Evolutionary conservation across 2,888 invertebrate species (phyloP).

Genomic region (Choristoneura rosaceana): DNA sequence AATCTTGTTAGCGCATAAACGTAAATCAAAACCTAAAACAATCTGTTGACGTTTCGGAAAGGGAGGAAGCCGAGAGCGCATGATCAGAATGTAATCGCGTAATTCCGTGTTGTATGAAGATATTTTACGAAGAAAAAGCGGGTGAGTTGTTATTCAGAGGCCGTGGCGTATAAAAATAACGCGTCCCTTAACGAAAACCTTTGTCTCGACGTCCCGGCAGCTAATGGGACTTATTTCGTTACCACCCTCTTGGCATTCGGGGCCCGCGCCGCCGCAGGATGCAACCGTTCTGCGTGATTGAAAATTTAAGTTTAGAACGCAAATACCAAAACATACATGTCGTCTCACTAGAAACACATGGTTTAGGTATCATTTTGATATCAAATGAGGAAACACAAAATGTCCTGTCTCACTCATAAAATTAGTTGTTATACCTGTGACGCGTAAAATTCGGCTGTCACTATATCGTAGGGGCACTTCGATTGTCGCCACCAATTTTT

Average conservation of each 20-base stretch:
- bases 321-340: conserved; percentile 40
- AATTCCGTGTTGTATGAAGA: conserved; percentile 79
- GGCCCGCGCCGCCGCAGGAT: conserved; percentile 76
- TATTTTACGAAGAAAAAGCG: conserved; percentile 77
- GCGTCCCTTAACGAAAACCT: conserved; percentile 78
- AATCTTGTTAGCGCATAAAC: conserved; percentile 63
- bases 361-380: too few species aligned
- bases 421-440: too few species aligned
- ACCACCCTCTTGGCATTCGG: conserved; percentile 79
- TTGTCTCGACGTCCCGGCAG: conserved; percentile 71
- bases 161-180: conserved; percentile 81
- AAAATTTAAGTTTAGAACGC: conserved; percentile 66
- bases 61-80: conserved; percentile 74
- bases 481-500: too few species aligned
- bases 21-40: conserved; percentile 72
- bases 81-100: conserved; percentile 80
- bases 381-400: too few species aligned
- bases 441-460: too few species aligned
- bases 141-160: conserved; percentile 75
- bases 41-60: conserved; percentile 64
- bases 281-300: conserved; percentile 79
- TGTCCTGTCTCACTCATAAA: too few species aligned
- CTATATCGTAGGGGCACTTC: too few species aligned
- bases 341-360: neutral
- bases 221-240: conserved; percentile 71